A percentile compares a stretch with the other conserved stretches of the same genome.
Conservation (phyloP, 2,888 invertebrate species). For the Eupelmus urozonus region DNA sequence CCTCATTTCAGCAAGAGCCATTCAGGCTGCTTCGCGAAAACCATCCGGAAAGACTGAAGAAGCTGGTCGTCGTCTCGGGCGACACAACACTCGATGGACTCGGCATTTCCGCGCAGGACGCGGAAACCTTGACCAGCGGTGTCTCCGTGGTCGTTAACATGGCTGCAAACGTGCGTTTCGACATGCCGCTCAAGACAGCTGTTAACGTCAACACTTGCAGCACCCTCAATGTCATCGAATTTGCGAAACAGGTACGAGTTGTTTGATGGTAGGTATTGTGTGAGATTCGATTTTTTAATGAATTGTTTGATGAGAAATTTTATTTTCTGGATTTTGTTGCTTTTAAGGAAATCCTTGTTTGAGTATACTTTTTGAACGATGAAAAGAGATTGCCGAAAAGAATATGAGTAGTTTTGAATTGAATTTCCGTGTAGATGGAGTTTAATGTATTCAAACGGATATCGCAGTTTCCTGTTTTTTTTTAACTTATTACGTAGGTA, state of each 20-base stretch:
- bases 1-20: constrained; percentile 70
- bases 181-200: constrained; percentile 82
- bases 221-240: constrained; percentile 79
- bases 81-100: constrained; percentile 82
- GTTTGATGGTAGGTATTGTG: too few relatives aligned
- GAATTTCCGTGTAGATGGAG: too few relatives aligned
- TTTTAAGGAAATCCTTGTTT: too few relatives aligned
- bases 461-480: too few relatives aligned
- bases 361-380: too few relatives aligned
- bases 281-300: too few relatives aligned
- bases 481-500: too few relatives aligned
- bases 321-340: too few relatives aligned
- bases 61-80: constrained; percentile 83
- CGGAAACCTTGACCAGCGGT: constrained; percentile 80
- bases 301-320: too few relatives aligned
- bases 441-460: too few relatives aligned
- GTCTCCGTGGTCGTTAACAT: constrained; percentile 89
- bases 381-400: too few relatives aligned
- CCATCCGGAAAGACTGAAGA: constrained; percentile 81
- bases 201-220: constrained; percentile 83
- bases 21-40: constrained; percentile 78
- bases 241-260: constrained; percentile 74
- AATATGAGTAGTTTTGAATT: too few relatives aligned
- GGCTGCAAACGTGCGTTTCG: constrained; percentile 91
- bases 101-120: constrained; percentile 81